These are phyloP conservation scores for Kryphioiulus occultus DNA, from an alignment of 2,888 invertebrate genomes.

Conservation along the genomic window DNA sequence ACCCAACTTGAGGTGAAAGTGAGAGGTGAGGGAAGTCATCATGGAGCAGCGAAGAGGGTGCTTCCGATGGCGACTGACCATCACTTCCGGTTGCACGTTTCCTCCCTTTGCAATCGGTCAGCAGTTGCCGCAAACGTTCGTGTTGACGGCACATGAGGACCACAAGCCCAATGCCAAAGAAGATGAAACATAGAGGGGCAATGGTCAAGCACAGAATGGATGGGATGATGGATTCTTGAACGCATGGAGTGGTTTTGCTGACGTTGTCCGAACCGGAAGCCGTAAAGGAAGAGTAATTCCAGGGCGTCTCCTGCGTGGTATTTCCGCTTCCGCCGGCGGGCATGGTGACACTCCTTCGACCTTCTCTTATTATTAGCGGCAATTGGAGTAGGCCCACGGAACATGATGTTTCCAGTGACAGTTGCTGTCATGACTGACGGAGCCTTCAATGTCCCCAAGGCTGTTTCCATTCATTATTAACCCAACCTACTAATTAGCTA, in stretches of 20 bases:
- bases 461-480: conserved; percentile 22
- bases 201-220: conserved; percentile 24
- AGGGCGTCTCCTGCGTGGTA: background rate
- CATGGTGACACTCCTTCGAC: conserved; percentile 35
- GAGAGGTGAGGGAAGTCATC: background rate
- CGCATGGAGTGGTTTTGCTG: background rate
- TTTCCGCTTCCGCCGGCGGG: background rate
- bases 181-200: background rate
- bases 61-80: background rate
- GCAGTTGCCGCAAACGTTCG: background rate
- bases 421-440: background rate
- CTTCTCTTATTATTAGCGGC: background rate
- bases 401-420: conserved; percentile 26
- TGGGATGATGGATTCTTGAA: background rate
- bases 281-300: background rate
- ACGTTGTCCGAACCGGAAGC: background rate
- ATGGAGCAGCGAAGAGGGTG: background rate
- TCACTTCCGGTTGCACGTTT: background rate
- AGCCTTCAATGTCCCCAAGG: background rate
- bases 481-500: conserved; percentile 24
- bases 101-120: background rate
- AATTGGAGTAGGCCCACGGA: background rate
- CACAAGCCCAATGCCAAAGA: background rate
- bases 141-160: background rate
- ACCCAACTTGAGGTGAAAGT: background rate